Evolutionary conservation across 2,888 invertebrate genomes (phyloP).

Genomic region (Rotaria sp.): DNA sequence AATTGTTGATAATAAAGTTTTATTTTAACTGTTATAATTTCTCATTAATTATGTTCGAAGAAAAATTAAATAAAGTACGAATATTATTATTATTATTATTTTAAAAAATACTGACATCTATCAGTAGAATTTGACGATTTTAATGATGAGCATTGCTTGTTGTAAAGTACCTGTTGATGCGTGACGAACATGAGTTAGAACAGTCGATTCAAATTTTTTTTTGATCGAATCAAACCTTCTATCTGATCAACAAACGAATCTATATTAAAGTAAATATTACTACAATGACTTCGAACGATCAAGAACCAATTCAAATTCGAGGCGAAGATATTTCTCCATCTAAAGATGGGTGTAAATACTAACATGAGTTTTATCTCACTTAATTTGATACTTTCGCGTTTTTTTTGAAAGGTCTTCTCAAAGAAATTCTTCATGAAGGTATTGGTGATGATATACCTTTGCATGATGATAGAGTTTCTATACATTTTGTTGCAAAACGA

Average conservation of each 20-base stretch:
- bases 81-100: too few relatives aligned
- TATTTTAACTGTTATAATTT: too few relatives aligned
- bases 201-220: not conserved
- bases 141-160: not conserved
- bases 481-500: conserved; percentile 83
- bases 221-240: too few relatives aligned
- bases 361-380: not conserved
- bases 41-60: too few relatives aligned
- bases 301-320: not conserved
- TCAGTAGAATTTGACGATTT: too few relatives aligned
- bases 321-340: not conserved
- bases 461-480: conserved; percentile 66
- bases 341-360: not conserved
- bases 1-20: too few relatives aligned
- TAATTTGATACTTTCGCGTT: not conserved
- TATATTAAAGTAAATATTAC: not conserved
- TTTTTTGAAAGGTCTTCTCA: conserved; percentile 48
- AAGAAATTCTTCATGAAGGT: conserved; percentile 62
- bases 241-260: not conserved
- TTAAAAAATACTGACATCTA: too few relatives aligned
- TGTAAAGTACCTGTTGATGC: not conserved
- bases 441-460: conserved; percentile 65
- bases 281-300: not conserved
- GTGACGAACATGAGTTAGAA: not conserved
- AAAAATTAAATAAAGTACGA: too few relatives aligned